Conservation (phyloP, 2,797 vertebrate species). For the Sebastes nivosus region DNA sequence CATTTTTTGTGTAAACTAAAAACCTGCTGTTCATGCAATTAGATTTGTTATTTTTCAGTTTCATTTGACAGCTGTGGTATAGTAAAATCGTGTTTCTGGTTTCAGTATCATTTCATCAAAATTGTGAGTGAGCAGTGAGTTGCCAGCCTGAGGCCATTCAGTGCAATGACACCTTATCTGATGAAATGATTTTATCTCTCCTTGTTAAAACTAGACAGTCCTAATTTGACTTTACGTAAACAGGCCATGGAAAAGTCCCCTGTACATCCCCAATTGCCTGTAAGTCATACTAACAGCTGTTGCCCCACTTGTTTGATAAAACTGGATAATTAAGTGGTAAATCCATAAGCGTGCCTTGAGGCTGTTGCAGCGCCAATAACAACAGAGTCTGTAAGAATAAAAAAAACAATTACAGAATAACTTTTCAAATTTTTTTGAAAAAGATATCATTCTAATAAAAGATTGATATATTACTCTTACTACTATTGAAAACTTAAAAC, state of each 20-base stretch:
- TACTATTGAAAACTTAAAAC: too few relatives aligned
- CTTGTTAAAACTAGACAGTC: background rate
- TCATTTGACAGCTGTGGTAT: background rate
- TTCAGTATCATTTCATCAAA: conserved; percentile 28
- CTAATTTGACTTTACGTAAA: background rate
- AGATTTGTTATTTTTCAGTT: background rate
- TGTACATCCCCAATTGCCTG: too few relatives aligned
- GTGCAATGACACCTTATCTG: background rate
- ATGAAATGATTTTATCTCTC: background rate
- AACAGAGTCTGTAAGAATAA: background rate
- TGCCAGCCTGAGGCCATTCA: background rate
- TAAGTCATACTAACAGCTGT: too few relatives aligned
- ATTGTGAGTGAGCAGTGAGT: background rate
- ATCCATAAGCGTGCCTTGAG: background rate
- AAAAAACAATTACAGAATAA: too few relatives aligned
- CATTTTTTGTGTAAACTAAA: background rate
- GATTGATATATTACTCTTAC: too few relatives aligned
- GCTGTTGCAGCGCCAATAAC: background rate
- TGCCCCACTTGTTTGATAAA: too few relatives aligned
- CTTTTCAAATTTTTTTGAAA: too few relatives aligned
- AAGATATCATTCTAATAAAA: background rate
- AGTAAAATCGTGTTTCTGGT: background rate
- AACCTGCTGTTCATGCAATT: background rate
- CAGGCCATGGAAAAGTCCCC: too few relatives aligned
- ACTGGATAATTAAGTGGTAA: background rate